A percentile compares a stretch with the other conserved stretches of the same genome.
These are phyloP conservation scores for Allygus modestus DNA, from an alignment of 2,888 invertebrate genomes.

Conservation along the genomic window DNA sequence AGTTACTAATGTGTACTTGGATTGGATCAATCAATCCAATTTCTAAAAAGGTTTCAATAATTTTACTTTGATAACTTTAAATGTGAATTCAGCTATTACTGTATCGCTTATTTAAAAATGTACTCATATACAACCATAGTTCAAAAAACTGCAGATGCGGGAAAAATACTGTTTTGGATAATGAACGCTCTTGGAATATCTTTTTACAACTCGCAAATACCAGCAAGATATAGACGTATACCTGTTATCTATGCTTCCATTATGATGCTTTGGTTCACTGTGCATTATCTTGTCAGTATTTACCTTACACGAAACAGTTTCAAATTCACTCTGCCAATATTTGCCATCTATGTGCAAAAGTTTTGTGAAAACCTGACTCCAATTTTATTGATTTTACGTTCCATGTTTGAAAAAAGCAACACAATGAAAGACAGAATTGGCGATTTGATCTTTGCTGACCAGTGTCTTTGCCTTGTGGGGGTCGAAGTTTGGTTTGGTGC, in stretches of 20 bases:
- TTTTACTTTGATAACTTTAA: no score
- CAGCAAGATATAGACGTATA: neutral
- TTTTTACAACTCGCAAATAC: neutral
- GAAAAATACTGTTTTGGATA: conserved; percentile 9
- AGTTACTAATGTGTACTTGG: no score
- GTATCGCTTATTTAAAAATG: no score
- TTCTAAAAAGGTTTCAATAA: no score
- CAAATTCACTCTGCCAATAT: neutral
- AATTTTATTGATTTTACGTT: conserved; percentile 11
- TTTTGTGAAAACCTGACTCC: neutral
- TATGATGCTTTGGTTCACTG: neutral
- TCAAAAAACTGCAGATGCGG: neutral
- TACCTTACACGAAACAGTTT: neutral
- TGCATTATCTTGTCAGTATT: neutral
- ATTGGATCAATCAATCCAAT: no score
- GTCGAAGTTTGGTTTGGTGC: neutral
- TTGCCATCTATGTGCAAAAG: conserved; percentile 8
- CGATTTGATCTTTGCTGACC: conserved; percentile 15
- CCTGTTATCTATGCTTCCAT: neutral
- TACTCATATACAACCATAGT: neutral
- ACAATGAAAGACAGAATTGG: neutral
- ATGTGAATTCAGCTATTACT: no score
- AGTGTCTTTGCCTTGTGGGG: conserved; percentile 11
- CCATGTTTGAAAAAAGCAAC: neutral
- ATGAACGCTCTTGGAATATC: conserved; percentile 2